Percentiles rank a stretch among this genome's conserved stretches.
phyloP scores from a whole-genome alignment of 1,140 invertebrate species.

The Hyposmocoma kahamanoa region DNA sequence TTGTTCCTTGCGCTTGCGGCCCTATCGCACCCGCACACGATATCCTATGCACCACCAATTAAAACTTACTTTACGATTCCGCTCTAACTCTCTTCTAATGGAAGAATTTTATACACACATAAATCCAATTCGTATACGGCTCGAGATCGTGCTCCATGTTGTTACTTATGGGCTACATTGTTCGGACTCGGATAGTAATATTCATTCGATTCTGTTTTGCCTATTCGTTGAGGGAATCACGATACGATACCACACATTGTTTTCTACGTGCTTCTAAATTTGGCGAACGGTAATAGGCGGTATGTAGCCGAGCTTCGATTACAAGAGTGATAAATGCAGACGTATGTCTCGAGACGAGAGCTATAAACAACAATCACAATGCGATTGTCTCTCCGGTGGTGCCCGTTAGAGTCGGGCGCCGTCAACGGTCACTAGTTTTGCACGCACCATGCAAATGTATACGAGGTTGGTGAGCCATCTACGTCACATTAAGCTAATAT shows the following conservation, averaged over 20 bases:
- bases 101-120: conserved; percentile 23
- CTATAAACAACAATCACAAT: conserved; percentile 43
- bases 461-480: conserved; percentile 36
- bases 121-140: conserved; percentile 17
- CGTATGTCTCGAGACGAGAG: conserved; percentile 3
- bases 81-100: conserved; percentile 37
- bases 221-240: conserved; percentile 3
- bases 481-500: conserved; percentile 68
- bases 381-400: conserved; percentile 32
- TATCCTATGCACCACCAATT: conserved; percentile 35
- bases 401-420: conserved; percentile 33
- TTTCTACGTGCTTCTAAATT: conserved; percentile 7
- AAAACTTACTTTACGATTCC: conserved; percentile 41
- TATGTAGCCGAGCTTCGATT: conserved; percentile 5
- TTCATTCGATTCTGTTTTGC: conserved; percentile 9
- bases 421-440: conserved; percentile 30
- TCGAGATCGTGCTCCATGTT: conserved; percentile 13
- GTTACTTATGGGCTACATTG: conserved; percentile 10
- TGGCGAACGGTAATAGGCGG: conserved; percentile 9
- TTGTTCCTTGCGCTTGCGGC: not conserved
- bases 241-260: conserved; percentile 3
- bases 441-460: conserved; percentile 45
- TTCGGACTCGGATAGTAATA: conserved; percentile 11
- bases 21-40: conserved; percentile 18
- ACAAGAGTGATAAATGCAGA: conserved; percentile 9